Evolutionary conservation across 2,888 invertebrate species (phyloP), one percentile per base, ranked within the genome.

Genomic region (Dicycla oo): DNA sequence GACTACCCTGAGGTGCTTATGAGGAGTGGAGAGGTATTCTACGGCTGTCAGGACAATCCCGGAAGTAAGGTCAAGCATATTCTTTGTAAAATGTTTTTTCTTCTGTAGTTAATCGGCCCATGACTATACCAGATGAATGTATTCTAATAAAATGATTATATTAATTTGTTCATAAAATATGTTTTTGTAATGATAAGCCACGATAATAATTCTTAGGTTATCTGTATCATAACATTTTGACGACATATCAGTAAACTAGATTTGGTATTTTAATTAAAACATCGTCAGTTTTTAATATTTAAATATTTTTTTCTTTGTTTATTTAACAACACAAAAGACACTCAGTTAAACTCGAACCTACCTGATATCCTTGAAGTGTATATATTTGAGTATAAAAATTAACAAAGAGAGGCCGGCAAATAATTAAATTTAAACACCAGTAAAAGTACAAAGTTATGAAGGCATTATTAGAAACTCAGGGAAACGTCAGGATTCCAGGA

Each of bases 1-100:
- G n/a, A n/a, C n/a, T n/a, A n/a, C n/a, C n/a, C n/a, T n/a, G n/a
- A n/a, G n/a, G n/a, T n/a, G n/a, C n/a, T n/a, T n/a, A n/a, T n/a
- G n/a, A n/a, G n/a, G n/a, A n/a, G n/a, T n/a, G n/a, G n/a, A n/a
- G n/a, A n/a, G n/a, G n/a, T n/a, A n/a, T n/a, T n/a, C n/a, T n/a
- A n/a, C n/a, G n/a, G n/a, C n/a, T n/a, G n/a, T n/a, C n/a, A n/a
- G n/a, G n/a, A n/a, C n/a, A n/a, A n/a, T n/a, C n/a, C n/a, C n/a
- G n/a, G n/a, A n/a, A n/a, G n/a, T n/a, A n/a, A n/a, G n/a, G n/a
- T n/a, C n/a, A n/a, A n/a, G n/a, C 97, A 86, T 97, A 96, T 7
- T 96, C 93, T 49, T 92, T 86, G 88, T 96, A 97, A 83, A 95
- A 96, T 60, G 92, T 65, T 54, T 94, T 94, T 86, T 97, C 94